These are phyloP conservation scores for Daubentonia madagascariensis DNA, from an alignment of 2,113 vertebrate genomes.

Conservation along the genomic window DNA sequence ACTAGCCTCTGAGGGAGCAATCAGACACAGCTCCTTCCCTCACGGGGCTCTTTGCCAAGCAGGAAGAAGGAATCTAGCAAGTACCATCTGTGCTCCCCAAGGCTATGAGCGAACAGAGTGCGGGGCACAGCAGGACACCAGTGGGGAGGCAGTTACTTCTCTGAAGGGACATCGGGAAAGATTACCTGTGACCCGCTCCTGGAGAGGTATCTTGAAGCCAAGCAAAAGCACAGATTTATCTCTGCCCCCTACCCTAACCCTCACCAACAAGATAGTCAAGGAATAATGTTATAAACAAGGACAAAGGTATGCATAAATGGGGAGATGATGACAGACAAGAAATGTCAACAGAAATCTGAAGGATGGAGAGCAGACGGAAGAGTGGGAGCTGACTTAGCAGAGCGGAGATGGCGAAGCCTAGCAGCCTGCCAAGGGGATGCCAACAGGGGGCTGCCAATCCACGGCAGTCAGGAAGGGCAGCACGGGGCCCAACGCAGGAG, in stretches of 20 bases:
- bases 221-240: fast-evolving
- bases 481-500: neutral
- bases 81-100: fast-evolving
- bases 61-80: neutral
- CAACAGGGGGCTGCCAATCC: fast-evolving
- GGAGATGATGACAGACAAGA: neutral
- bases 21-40: fast-evolving
- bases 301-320: too few species aligned
- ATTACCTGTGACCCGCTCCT: fast-evolving
- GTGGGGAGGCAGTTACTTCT: neutral
- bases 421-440: fast-evolving
- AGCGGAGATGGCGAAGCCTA: fast-evolving
- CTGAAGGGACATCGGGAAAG: neutral
- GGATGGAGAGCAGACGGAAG: fast-evolving
- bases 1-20: neutral
- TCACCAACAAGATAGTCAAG: neutral
- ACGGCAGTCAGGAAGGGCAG: neutral
- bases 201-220: neutral
- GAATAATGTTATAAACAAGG: neutral
- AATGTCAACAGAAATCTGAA: neutral
- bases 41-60: fast-evolving
- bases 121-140: fast-evolving
- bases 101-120: fast-evolving
- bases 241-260: neutral
- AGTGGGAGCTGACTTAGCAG: fast-evolving